Conservation (phyloP, 2,113 vertebrate genomes). For the Xiphorhynchus elegans region DNA sequence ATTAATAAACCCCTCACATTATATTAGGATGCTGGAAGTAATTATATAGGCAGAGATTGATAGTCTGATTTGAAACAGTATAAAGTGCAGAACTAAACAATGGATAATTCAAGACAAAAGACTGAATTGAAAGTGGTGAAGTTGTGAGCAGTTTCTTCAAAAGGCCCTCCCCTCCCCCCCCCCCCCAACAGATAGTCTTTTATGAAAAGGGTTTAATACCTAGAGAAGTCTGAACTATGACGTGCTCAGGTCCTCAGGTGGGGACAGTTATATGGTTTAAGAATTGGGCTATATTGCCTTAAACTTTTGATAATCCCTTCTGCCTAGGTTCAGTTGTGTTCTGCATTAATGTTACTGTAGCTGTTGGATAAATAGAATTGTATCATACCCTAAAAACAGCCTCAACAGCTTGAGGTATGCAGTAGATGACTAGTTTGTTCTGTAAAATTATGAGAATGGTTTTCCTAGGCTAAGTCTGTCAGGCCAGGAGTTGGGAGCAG, state of each 20-base stretch:
- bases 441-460: neutral
- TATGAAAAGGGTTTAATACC: neutral
- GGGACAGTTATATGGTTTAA: neutral
- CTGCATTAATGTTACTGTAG: neutral
- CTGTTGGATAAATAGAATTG: neutral
- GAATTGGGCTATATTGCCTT: neutral
- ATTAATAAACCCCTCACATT: neutral
- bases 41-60: neutral
- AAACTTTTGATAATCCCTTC: neutral
- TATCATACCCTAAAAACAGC: fast-evolving
- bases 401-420: neutral
- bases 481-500: neutral
- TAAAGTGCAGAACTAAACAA: neutral
- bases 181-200: neutral
- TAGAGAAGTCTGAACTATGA: neutral
- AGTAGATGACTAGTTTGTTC: neutral
- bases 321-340: neutral
- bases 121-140: neutral
- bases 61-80: neutral
- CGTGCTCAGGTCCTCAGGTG: neutral
- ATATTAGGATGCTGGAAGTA: neutral
- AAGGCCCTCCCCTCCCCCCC: neutral
- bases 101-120: neutral
- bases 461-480: neutral
- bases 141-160: neutral